A percentile compares a stretch with the other conserved stretches of the same genome.
phyloP scores from a whole-genome alignment of 2,113 vertebrate species.

The Elgaria multicarinata region DNA sequence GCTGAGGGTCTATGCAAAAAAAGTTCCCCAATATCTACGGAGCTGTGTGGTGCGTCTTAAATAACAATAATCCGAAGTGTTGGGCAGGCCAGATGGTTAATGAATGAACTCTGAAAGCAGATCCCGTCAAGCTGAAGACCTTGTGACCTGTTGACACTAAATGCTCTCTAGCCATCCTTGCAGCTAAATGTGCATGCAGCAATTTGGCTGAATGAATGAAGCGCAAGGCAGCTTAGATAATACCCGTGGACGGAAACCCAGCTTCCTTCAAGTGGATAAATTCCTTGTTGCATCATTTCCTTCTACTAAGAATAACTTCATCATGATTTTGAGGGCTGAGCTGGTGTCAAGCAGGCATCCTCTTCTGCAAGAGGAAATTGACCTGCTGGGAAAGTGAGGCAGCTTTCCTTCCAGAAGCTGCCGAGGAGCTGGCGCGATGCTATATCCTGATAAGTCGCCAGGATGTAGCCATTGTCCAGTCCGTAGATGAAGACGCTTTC shows the following conservation, averaged over 20 bases:
- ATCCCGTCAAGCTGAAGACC: slow-evolving; percentile 9
- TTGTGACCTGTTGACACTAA: slow-evolving; percentile 16
- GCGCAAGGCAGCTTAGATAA: slow-evolving; percentile 47
- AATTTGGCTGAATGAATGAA: slow-evolving; percentile 7
- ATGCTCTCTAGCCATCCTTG: slow-evolving; percentile 10
- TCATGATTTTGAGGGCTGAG: slow-evolving; percentile 39
- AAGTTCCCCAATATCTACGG: not conserved
- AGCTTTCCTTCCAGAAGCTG: slow-evolving; percentile 40
- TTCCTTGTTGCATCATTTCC: slow-evolving; percentile 73
- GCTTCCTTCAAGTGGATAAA: slow-evolving; percentile 69
- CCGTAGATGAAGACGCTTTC: slow-evolving; percentile 50
- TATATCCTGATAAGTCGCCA: not conserved
- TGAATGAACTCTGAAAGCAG: slow-evolving; percentile 29
- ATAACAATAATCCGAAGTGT: not conserved
- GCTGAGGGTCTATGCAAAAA: not conserved
- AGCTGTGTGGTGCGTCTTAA: not conserved
- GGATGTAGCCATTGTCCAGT: slow-evolving; percentile 46
- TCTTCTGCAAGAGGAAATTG: slow-evolving; percentile 37
- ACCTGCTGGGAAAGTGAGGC: not conserved
- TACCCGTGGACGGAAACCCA: slow-evolving; percentile 59
- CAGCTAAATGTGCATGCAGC: slow-evolving; percentile 7
- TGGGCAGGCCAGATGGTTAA: slow-evolving; percentile 8
- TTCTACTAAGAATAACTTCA: slow-evolving; percentile 67
- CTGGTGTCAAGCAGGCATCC: slow-evolving; percentile 60
- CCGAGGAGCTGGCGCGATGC: not conserved